phyloP scores from a whole-genome alignment of 2,888 invertebrate genomes.

The Tetanocera ferruginea region DNA sequence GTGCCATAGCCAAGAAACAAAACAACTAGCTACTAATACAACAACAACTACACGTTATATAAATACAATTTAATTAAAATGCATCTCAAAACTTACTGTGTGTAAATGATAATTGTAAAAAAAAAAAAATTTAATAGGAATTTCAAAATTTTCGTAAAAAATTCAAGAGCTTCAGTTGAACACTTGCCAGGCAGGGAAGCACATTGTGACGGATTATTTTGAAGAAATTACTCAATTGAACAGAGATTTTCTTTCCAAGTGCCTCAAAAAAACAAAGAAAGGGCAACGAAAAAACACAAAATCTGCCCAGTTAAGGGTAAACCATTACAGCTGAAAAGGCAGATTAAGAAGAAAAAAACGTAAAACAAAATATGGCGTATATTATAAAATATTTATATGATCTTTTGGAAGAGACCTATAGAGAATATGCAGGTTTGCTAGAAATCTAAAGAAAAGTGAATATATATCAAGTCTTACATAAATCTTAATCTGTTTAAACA shows the following conservation, averaged over 20 bases:
- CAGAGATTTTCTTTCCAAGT: neutral
- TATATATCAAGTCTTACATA: too few species aligned
- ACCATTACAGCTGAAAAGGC: neutral
- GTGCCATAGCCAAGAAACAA: too few species aligned
- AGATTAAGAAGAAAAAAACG: neutral
- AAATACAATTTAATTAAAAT: neutral
- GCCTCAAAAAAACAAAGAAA: neutral
- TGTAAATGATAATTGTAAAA: neutral
- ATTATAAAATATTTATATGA: conserved; percentile 56
- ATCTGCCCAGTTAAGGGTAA: neutral
- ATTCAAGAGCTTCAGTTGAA: neutral
- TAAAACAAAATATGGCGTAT: conserved; percentile 51
- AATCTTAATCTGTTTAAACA: neutral
- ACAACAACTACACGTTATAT: too few species aligned
- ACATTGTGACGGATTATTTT: neutral
- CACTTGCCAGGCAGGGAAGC: neutral
- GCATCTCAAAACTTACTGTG: neutral
- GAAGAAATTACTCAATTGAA: neutral
- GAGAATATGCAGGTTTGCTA: conserved; percentile 51
- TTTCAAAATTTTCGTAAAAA: neutral
- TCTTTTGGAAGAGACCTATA: conserved; percentile 51
- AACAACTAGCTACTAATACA: too few species aligned
- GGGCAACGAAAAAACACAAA: neutral
- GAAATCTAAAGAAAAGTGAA: neutral
- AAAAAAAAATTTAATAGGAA: neutral